A percentile compares a stretch with the other conserved stretches of the same genome.
These are phyloP conservation scores for Agelastica alni DNA, from an alignment of 2,888 invertebrate species.

Conservation along the genomic window DNA sequence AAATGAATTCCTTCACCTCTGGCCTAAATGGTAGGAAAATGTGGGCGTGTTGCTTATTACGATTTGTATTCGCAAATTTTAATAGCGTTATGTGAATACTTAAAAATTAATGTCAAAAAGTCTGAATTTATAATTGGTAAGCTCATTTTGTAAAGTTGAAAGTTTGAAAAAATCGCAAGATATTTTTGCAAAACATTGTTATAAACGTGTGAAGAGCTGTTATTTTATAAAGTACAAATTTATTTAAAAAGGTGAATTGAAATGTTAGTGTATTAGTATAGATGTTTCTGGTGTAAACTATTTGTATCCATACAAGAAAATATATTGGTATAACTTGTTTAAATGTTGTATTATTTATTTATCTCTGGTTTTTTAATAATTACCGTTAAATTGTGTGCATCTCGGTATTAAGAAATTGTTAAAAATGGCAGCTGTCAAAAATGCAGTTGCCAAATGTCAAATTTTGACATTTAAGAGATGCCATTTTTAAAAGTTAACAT, in stretches of 20 bases:
- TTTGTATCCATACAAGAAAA: constrained; percentile 53
- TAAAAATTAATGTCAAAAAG: constrained; percentile 44
- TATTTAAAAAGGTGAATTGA: constrained; percentile 49
- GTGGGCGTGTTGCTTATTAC: constrained; percentile 16
- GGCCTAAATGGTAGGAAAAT: constrained; percentile 7
- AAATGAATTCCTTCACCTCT: too few relatives aligned
- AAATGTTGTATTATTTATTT: constrained; percentile 27
- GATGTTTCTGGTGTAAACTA: constrained; percentile 56
- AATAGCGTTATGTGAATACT: constrained; percentile 9
- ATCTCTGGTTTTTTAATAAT: too few relatives aligned
- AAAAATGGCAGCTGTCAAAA: too few relatives aligned
- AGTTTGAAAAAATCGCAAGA: constrained; percentile 34
- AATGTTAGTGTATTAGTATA: constrained; percentile 49
- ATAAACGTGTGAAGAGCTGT: constrained; percentile 45
- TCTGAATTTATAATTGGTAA: constrained; percentile 46
- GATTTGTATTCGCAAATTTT: constrained; percentile 8
- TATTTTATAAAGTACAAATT: constrained; percentile 52
- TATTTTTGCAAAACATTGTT: constrained; percentile 44
- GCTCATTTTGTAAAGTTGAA: constrained; percentile 45
- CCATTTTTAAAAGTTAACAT: too few relatives aligned
- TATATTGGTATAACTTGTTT: constrained; percentile 49
- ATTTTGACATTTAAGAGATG: too few relatives aligned
- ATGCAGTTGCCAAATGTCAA: too few relatives aligned
- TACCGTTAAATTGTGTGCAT: too few relatives aligned
- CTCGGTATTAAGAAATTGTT: too few relatives aligned